Conservation (phyloP, 53 echinoderm and acorn worm genomes). For the Zoroaster sp. region DNA sequence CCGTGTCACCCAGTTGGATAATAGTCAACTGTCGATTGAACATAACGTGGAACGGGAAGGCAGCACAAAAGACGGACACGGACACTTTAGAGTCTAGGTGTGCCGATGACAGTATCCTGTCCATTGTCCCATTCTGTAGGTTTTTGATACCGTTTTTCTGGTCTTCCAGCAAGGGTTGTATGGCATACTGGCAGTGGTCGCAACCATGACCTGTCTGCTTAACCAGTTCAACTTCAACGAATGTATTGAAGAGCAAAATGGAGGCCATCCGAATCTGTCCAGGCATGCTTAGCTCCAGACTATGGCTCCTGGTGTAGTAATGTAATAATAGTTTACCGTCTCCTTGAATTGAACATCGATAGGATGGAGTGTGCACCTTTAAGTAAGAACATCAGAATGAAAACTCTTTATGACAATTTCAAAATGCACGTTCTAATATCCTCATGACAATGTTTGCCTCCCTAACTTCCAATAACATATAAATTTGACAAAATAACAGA, state of each 20-base stretch:
- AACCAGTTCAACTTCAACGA: slow-evolving; percentile 85
- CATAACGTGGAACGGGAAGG: slow-evolving; percentile 91
- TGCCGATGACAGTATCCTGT: slow-evolving; percentile 7
- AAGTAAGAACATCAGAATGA: neutral
- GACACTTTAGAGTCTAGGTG: slow-evolving; percentile 69
- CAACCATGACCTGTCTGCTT: slow-evolving; percentile 64
- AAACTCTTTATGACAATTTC: neutral
- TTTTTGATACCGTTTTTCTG: slow-evolving; percentile 18
- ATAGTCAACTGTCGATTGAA: slow-evolving; percentile 79
- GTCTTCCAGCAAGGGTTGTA: slow-evolving; percentile 63
- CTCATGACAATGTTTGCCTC: neutral
- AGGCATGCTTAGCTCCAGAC: slow-evolving; percentile 90
- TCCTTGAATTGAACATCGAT: slow-evolving; percentile 75
- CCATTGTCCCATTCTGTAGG: slow-evolving; percentile 32
- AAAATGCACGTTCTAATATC: neutral
- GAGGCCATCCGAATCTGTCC: slow-evolving; percentile 95
- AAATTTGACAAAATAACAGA: neutral
- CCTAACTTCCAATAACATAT: neutral
- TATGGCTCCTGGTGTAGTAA: slow-evolving; percentile 83
- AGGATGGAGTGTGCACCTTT: slow-evolving; percentile 63
- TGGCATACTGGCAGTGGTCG: slow-evolving; percentile 61
- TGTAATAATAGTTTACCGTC: slow-evolving; percentile 62
- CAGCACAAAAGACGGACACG: slow-evolving; percentile 76
- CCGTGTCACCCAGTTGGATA: slow-evolving; percentile 84
- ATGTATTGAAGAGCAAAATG: slow-evolving; percentile 88